These are phyloP conservation scores for Tauraco hartlaubi DNA, from an alignment of 2,797 vertebrate species.

Conservation along the genomic window DNA sequence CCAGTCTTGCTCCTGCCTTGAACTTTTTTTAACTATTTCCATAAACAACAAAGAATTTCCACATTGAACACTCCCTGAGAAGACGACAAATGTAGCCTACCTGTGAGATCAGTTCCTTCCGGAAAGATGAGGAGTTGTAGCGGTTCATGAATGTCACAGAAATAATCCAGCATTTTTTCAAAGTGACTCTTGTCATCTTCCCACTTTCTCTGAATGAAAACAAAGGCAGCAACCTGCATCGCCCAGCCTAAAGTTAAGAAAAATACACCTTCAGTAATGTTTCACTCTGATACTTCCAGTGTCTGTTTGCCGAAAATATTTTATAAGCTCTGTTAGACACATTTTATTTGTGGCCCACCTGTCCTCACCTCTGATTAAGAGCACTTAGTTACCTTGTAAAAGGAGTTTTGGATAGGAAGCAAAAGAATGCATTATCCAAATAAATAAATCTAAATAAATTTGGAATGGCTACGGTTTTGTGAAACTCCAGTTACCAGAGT, in stretches of 20 bases:
- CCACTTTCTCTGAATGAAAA: conserved; percentile 96
- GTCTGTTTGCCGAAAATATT: not conserved
- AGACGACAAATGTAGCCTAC: conserved; percentile 70
- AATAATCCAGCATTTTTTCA: conserved; percentile 95
- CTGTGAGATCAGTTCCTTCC: conserved; percentile 97
- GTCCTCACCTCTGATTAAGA: not conserved
- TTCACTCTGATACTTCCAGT: not conserved
- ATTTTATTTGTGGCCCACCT: not conserved
- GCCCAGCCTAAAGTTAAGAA: conserved; percentile 90
- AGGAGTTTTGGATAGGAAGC: not conserved
- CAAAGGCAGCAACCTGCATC: conserved; percentile 96
- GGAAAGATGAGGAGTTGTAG: conserved; percentile 97
- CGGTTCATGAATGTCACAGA: conserved; percentile 94
- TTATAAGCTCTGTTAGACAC: not conserved
- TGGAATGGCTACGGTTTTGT: not conserved
- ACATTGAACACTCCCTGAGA: fast-evolving
- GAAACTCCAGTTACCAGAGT: not conserved
- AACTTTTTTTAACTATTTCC: not conserved
- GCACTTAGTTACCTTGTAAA: not conserved
- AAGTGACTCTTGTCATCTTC: conserved; percentile 92
- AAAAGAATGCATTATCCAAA: not conserved
- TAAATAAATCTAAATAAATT: not conserved
- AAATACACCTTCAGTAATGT: conserved; percentile 19
- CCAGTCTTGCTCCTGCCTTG: not conserved
- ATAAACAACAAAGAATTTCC: not conserved